phyloP scores from a whole-genome alignment of 2,113 vertebrate genomes.

The Anas platyrhynchos region DNA sequence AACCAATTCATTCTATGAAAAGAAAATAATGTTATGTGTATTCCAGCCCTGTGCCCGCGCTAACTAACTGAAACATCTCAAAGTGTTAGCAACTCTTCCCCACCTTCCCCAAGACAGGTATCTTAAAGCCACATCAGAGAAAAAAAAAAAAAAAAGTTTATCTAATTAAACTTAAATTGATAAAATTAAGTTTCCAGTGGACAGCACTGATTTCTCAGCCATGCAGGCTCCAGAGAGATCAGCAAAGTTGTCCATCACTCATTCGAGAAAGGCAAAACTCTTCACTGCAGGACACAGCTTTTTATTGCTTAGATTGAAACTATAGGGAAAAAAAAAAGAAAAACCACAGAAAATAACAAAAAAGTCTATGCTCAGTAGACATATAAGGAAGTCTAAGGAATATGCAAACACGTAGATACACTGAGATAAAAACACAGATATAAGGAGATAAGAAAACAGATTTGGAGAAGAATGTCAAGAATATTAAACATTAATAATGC shows the following conservation, averaged over 20 bases:
- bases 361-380: background rate
- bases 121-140: too few species aligned
- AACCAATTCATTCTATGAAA: too few species aligned
- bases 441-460: background rate
- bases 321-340: background rate
- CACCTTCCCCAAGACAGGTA: background rate
- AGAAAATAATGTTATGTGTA: background rate
- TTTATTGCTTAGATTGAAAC: background rate
- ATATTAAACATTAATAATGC: constrained; percentile 22
- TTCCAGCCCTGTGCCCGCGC: background rate
- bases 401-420: background rate
- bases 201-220: background rate
- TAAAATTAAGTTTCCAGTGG: background rate
- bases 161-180: background rate
- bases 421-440: background rate
- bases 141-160: background rate
- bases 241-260: background rate
- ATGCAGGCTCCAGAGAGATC: background rate
- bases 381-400: background rate
- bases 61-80: background rate
- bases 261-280: background rate
- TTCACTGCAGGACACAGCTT: background rate
- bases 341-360: background rate
- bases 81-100: background rate
- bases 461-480: background rate